Base-by-base conservation (phyloP, 2,113 vertebrate genomes). In the Varanus komodoensis region DNA sequence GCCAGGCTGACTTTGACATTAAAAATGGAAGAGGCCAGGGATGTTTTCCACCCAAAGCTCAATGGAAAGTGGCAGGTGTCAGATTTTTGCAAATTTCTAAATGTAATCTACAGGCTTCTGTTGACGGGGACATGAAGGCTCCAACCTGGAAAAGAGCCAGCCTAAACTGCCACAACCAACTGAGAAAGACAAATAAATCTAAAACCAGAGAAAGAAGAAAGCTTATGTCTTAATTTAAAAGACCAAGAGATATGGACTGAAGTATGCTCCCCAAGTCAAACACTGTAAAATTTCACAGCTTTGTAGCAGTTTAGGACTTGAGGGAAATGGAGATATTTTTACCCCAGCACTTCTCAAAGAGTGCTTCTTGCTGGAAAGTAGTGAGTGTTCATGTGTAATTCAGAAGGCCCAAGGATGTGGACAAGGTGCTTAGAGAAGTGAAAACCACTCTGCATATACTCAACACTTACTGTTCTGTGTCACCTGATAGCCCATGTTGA, bases 51-150 rank as follows among this genome's bases (percentile, higher is more conserved):
- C 94, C 91, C 91, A 38, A 89, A 95, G 95, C 96, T 96, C 95
- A 88, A 93, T 95, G 92, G 95, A 90, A 97, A 97, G 95, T 97
- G 96, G 95, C 96, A 96, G 96, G 95, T 96, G 97, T 97, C 96
- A 95, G 94, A 95, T 96, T 93, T 97, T 92, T 95, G 94, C 95
- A 96, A 87, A 93, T 96, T 95, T 95, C 89, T 96, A 91, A 84
- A 92, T 91, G 88, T 84, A 94, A 85, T 93, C 94, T 96, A 86
- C 75, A 93, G 90, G 82, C 91, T 92, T 96, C 91, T 95, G 94
- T 95, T 96, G 96, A 96, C 95, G 89, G 73, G 44, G 91, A 94
- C 82, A 85, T 50, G 87, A 96, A 95, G 67, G 93, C 91, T 93
- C 81, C 93, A 94, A 89, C 93, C 91, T 94, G 95, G 95, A 93